These are phyloP conservation scores for Lymantria dispar DNA, from an alignment of 2,888 invertebrate species.

Conservation along the genomic window DNA sequence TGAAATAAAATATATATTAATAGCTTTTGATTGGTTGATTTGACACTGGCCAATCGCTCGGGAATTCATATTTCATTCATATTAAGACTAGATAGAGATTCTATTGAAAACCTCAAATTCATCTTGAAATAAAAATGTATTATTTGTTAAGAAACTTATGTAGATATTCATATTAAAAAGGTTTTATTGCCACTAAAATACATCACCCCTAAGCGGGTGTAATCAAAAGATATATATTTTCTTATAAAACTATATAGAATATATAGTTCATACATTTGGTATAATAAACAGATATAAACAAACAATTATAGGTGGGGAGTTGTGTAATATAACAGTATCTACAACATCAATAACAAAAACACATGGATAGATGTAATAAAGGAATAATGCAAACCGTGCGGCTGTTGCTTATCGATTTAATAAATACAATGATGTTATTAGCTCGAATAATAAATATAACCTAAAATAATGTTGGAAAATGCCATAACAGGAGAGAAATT, in stretches of 20 bases:
- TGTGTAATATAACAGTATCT: conserved; percentile 4
- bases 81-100: too few species aligned
- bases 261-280: conserved; percentile 18
- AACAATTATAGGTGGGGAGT: not conserved
- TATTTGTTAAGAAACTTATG: too few species aligned
- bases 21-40: too few species aligned
- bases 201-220: conserved; percentile 1
- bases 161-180: not conserved
- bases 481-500: too few species aligned
- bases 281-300: conserved; percentile 14
- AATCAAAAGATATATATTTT: not conserved
- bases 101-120: too few species aligned
- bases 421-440: not conserved
- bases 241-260: conserved; percentile 10
- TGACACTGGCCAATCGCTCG: too few species aligned
- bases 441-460: too few species aligned
- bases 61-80: too few species aligned
- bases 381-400: conserved; percentile 10
- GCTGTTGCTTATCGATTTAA: conserved; percentile 6
- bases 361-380: conserved; percentile 17
- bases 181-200: not conserved
- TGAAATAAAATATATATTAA: too few species aligned
- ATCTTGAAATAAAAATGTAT: too few species aligned
- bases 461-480: too few species aligned
- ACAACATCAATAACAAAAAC: conserved; percentile 2